Evolutionary conservation across 2,113 vertebrate species (phyloP).

Genomic region (Epinephelus lanceolatus): DNA sequence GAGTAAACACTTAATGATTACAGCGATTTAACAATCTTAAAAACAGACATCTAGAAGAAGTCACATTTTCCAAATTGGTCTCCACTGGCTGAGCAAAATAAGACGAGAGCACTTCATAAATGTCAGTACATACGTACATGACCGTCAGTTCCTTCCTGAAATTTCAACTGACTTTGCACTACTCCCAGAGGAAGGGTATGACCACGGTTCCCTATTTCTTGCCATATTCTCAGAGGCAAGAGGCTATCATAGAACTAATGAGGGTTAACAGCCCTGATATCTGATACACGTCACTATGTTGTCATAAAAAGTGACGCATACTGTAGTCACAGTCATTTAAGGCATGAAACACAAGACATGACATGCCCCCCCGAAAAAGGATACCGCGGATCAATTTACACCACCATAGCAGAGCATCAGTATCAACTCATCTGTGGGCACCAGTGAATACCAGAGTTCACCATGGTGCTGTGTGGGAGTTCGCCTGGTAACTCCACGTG

Average conservation of each 20-base stretch:
- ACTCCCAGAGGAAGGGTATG: neutral
- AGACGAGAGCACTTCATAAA: conserved; percentile 9
- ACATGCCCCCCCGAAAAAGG: conserved; percentile 32
- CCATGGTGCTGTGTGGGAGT: neutral
- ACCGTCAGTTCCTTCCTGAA: conserved; percentile 57
- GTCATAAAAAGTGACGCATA: neutral
- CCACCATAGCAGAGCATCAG: conserved; percentile 22
- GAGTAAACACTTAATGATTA: conserved; percentile 24
- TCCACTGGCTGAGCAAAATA: neutral
- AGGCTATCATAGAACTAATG: neutral
- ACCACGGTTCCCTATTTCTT: neutral
- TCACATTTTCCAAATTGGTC: neutral
- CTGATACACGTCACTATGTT: neutral
- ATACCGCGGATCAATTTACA: conserved; percentile 23
- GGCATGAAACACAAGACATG: conserved; percentile 40
- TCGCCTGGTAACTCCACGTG: neutral
- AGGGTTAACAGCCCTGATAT: neutral
- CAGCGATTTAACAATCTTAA: conserved; percentile 2
- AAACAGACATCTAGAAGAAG: conserved; percentile 24
- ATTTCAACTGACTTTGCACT: conserved; percentile 24
- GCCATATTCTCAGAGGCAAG: neutral
- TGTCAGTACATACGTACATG: conserved; percentile 5
- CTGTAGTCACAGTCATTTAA: neutral
- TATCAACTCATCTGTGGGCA: conserved; percentile 17
- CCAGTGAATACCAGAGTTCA: conserved; percentile 37